Conservation (phyloP, 2,797 vertebrate species). For the Hyperoplus immaculatus region DNA sequence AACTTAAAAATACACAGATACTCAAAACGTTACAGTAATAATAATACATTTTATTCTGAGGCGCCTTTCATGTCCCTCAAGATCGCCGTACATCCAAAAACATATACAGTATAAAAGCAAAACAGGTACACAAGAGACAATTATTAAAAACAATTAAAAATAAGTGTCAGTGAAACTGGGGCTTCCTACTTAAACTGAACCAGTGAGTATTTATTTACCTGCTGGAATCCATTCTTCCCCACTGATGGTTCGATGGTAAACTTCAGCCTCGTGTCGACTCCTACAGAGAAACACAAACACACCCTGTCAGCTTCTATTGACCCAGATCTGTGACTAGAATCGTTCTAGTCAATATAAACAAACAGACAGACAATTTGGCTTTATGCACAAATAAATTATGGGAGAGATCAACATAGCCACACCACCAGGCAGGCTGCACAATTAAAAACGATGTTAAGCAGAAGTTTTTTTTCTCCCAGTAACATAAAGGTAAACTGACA, state of each 20-base stretch:
- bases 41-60: too few relatives aligned
- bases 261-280: constrained; percentile 96
- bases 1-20: neutral
- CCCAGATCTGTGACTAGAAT: neutral
- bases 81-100: neutral
- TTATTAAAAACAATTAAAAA: neutral
- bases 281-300: constrained; percentile 78
- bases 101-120: too few relatives aligned
- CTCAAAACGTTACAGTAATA: too few relatives aligned
- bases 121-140: too few relatives aligned
- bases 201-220: constrained; percentile 83
- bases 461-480: neutral
- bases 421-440: too few relatives aligned
- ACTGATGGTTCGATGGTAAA: constrained; percentile 97
- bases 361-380: too few relatives aligned
- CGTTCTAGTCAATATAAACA: too few relatives aligned
- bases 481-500: neutral
- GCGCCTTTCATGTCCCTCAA: too few relatives aligned
- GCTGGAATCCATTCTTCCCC: constrained; percentile 97
- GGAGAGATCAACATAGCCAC: too few relatives aligned
- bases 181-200: neutral
- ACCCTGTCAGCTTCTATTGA: constrained; percentile 10
- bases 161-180: neutral
- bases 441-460: neutral
- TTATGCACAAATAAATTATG: too few relatives aligned